Evolutionary conservation across 2,888 invertebrate species (phyloP).

Genomic region (Hybos culiciformis): DNA sequence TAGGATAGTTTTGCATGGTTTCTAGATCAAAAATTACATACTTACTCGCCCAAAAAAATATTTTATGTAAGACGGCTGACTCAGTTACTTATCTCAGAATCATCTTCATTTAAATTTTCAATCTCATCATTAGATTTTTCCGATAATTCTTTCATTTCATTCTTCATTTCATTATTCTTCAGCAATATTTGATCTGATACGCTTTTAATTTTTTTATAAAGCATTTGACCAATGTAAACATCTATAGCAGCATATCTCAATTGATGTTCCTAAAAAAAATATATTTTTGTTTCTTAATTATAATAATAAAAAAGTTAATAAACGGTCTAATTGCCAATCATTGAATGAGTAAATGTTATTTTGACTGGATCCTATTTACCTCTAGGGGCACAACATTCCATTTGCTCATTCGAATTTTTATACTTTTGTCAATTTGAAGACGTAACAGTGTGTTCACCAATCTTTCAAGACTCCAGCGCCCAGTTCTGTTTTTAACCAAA

Average conservation of each 20-base stretch:
- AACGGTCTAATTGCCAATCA: not conserved
- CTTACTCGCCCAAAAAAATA: not conserved
- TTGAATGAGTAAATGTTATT: not conserved
- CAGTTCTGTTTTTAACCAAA: constrained; percentile 36
- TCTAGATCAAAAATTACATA: too few relatives aligned
- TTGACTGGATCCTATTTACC: constrained; percentile 19
- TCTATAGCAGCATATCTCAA: constrained; percentile 49
- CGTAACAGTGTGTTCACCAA: constrained; percentile 40
- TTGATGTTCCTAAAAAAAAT: too few relatives aligned
- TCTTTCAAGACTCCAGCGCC: constrained; percentile 47
- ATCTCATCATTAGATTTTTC: too few relatives aligned
- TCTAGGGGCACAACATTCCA: constrained; percentile 45
- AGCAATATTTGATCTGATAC: too few relatives aligned
- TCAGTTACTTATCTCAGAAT: not conserved
- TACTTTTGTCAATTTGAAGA: constrained; percentile 41
- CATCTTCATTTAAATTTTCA: too few relatives aligned
- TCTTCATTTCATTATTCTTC: not conserved
- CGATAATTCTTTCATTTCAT: not conserved
- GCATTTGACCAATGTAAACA: constrained; percentile 40
- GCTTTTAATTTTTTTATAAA: constrained; percentile 27
- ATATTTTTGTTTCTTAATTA: too few relatives aligned
- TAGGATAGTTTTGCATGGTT: too few relatives aligned
- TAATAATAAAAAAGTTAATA: not conserved
- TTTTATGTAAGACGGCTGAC: not conserved
- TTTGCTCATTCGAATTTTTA: constrained; percentile 43